Conservation (phyloP, 2,113 vertebrate species). For the Tursiops truncatus region DNA sequence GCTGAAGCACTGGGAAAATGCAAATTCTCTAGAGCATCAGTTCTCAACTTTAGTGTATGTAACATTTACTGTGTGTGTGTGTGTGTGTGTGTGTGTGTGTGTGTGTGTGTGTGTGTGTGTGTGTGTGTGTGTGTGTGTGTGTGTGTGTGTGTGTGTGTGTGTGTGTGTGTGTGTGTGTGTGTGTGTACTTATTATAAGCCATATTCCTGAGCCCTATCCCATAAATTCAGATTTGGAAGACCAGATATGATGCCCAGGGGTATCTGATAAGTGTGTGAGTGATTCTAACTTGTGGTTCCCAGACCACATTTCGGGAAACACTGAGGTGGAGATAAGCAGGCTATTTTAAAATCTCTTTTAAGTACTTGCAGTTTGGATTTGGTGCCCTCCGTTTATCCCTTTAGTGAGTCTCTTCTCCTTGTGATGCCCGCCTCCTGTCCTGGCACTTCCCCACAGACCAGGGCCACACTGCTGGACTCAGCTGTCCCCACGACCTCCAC, state of each 20-base stretch:
- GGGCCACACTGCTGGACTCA: not conserved
- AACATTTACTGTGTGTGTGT: not conserved
- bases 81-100: not conserved
- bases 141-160: no score
- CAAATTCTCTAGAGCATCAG: not conserved
- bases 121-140: accelerated
- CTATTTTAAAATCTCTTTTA: not conserved
- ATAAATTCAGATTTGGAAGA: not conserved
- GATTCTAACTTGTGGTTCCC: not conserved
- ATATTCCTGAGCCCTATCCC: not conserved
- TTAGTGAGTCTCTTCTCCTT: not conserved
- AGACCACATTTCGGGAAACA: not conserved
- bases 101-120: not conserved
- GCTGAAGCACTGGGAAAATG: not conserved
- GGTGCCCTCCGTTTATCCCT: not conserved
- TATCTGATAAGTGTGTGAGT: not conserved
- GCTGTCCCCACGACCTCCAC: accelerated
- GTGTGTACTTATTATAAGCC: not conserved
- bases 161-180: not conserved
- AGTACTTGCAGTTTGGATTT: not conserved
- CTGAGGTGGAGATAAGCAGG: not conserved
- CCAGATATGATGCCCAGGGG: not conserved
- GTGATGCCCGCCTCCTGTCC: not conserved
- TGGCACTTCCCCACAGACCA: accelerated
- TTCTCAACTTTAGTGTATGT: not conserved